phyloP scores from a whole-genome alignment of 2,113 vertebrate genomes.

The Mormyrus lacerda region DNA sequence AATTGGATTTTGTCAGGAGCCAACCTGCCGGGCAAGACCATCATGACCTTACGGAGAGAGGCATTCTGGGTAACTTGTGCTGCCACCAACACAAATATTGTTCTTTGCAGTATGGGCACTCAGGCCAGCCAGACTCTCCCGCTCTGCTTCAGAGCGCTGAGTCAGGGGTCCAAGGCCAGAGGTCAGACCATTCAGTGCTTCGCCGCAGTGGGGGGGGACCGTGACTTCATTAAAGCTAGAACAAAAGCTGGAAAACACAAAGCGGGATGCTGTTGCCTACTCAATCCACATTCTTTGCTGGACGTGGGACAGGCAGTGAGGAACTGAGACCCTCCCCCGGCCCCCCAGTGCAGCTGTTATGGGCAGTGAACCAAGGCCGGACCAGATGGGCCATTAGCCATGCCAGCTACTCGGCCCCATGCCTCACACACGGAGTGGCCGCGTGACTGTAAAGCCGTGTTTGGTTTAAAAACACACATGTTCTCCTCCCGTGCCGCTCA shows the following conservation, averaged over 20 bases:
- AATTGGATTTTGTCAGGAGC: neutral
- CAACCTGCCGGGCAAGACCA: neutral
- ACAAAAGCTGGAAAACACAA: slow-evolving; percentile 5
- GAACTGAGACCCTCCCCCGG: neutral
- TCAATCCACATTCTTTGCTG: slow-evolving; percentile 11
- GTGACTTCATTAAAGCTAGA: slow-evolving; percentile 10
- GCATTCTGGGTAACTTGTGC: neutral
- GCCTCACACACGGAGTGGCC: slow-evolving; percentile 14
- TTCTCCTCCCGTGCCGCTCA: neutral
- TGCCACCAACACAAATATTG: neutral
- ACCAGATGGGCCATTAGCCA: slow-evolving; percentile 19
- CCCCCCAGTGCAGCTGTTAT: slow-evolving; percentile 12
- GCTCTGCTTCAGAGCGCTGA: slow-evolving; percentile 5
- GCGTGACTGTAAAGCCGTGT: slow-evolving; percentile 26
- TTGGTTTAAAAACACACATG: slow-evolving; percentile 26
- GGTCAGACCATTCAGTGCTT: slow-evolving; percentile 25
- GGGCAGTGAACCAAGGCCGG: slow-evolving; percentile 25
- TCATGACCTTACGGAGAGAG: neutral
- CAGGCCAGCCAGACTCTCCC: neutral
- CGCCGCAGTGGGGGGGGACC: neutral
- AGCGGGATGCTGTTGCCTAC: neutral
- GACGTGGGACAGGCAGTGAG: neutral
- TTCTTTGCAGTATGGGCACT: neutral
- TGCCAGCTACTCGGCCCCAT: slow-evolving; percentile 20
- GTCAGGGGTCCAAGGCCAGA: slow-evolving; percentile 23